Evolutionary conservation across 2,888 invertebrate genomes (phyloP).

Genomic region (Chironomus riparius): DNA sequence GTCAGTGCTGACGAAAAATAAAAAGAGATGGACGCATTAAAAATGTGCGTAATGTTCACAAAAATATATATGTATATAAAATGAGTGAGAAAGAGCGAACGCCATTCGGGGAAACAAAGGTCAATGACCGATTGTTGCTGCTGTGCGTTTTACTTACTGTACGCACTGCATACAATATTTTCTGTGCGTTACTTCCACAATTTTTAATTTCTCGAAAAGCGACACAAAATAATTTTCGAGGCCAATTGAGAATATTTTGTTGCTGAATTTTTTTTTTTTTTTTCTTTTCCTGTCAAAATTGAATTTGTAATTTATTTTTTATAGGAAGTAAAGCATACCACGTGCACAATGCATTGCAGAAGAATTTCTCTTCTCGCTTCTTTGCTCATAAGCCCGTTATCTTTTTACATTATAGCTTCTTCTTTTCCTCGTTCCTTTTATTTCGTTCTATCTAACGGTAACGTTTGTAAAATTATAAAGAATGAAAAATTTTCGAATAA

Average conservation of each 20-base stretch:
- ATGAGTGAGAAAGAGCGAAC: not conserved
- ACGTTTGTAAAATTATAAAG: not conserved
- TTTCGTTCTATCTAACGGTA: not conserved
- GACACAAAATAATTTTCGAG: too few relatives aligned
- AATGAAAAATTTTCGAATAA: not conserved
- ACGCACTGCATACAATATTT: not conserved
- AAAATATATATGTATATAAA: not conserved
- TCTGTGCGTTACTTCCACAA: too few relatives aligned
- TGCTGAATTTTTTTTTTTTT: too few relatives aligned
- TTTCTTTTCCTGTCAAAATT: too few relatives aligned
- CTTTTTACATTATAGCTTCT: not conserved
- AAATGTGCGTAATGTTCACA: slow-evolving; percentile 10
- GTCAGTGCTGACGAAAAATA: not conserved
- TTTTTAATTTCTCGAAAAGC: too few relatives aligned
- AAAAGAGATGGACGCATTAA: not conserved
- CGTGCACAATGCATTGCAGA: not conserved
- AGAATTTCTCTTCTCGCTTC: not conserved
- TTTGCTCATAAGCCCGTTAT: not conserved
- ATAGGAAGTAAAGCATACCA: not conserved
- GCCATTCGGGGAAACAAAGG: not conserved
- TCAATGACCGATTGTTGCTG: slow-evolving; percentile 15
- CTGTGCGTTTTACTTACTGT: not conserved
- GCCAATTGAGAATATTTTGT: too few relatives aligned
- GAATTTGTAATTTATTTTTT: too few relatives aligned
- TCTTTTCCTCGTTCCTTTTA: not conserved